phyloP scores from a whole-genome alignment of 2,888 invertebrate species.

The Tanytarsus gracilentus region DNA sequence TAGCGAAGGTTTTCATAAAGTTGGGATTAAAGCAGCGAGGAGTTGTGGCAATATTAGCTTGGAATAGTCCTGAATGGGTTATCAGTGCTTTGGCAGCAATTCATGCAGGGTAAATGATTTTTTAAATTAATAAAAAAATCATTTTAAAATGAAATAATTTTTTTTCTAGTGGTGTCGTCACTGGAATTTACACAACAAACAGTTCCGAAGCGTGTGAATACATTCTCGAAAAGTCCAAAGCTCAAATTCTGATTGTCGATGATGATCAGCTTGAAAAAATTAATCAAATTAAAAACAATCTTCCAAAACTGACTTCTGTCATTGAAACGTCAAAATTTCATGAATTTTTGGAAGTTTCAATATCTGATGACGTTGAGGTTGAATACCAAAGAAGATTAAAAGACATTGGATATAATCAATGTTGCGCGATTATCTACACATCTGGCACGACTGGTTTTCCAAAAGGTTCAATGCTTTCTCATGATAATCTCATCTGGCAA shows the following conservation, averaged over 20 bases:
- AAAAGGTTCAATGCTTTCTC: slow-evolving; percentile 77
- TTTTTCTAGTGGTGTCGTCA: slow-evolving; percentile 61
- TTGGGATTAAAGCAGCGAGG: background rate
- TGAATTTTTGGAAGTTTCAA: slow-evolving; percentile 68
- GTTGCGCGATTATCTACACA: slow-evolving; percentile 78
- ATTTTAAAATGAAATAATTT: no score
- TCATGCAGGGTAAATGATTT: background rate
- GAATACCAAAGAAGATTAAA: slow-evolving; percentile 57
- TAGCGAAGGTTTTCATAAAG: background rate
- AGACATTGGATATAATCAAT: slow-evolving; percentile 67
- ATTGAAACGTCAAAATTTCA: slow-evolving; percentile 49
- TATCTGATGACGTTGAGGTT: slow-evolving; percentile 60
- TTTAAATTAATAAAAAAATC: no score
- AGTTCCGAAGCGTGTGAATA: slow-evolving; percentile 75
- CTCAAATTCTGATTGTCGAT: slow-evolving; percentile 84
- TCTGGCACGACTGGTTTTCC: slow-evolving; percentile 55
- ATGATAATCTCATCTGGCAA: slow-evolving; percentile 70
- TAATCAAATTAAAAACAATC: slow-evolving; percentile 53
- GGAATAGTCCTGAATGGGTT: background rate
- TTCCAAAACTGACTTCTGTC: slow-evolving; percentile 70
- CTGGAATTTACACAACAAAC: slow-evolving; percentile 88
- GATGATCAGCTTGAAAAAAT: slow-evolving; percentile 84
- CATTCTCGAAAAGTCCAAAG: slow-evolving; percentile 61
- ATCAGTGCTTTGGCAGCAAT: background rate
- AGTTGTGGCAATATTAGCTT: background rate